Base-by-base conservation (phyloP, 1,140 invertebrate genomes). In the Ostrea edulis region DNA sequence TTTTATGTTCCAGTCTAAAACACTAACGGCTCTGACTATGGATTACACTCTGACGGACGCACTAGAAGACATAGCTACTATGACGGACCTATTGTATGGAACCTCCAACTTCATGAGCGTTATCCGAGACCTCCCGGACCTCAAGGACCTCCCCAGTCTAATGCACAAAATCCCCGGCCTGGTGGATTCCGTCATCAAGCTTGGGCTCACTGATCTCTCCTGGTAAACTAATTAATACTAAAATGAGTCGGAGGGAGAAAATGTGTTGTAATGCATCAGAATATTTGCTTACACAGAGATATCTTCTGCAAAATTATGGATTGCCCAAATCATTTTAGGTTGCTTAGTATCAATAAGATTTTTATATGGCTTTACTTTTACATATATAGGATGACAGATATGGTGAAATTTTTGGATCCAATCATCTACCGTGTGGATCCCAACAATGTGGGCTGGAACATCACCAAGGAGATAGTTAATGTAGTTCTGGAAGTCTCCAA, bases 91-190 rank as follows among this genome's bases (percentile, higher is more conserved):
- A 11, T 58, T 89, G 58, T 89, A 71, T 25, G 86, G 86, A 22
- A 89, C 89, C 20, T 87, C 89, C 17, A 54, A 58, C 20, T 54
- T 89, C 51, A 51, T 44, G 53, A 53, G 22, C 22, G n/a, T 89
- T 20, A 65, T 89, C 54, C 52, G 35, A 12, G 52, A 84, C 29
- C n/a, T 77, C 35, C 65, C 87, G 0, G 51, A 54, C 82, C 81
- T 88, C 22, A 65, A 84, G 29, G 58, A 84, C 0, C 83, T 88
- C 5, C 87, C 87, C 9, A 55, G 52, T 62, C 25, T 81, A 12
- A n/a, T 89, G 29, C 68, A 83, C 14, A 89, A 90, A 84, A 87
- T 91, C 12, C 91, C 91, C n/a, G 53, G n/a, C 2, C 84, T 65
- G 81, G 35, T 91, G 0, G 55, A 90, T 44, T 87, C 82, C 29